phyloP scores from a whole-genome alignment of 2,113 vertebrate species.

The Indicator maculatus region DNA sequence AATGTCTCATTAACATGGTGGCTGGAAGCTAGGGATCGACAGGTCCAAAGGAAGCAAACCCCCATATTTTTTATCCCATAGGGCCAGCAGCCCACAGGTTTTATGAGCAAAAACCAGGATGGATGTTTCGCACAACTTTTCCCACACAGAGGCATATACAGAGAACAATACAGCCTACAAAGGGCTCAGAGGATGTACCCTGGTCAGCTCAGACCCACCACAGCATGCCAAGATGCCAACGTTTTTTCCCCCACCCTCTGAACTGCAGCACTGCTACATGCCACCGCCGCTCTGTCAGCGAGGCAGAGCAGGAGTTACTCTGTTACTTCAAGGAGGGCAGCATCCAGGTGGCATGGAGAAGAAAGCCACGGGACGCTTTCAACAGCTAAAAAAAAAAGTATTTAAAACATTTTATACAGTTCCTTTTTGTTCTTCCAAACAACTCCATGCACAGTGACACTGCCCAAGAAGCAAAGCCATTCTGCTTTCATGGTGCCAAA shows the following conservation, averaged over 20 bases:
- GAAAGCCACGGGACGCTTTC: not conserved
- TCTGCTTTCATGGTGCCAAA: not conserved
- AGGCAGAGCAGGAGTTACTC: not conserved
- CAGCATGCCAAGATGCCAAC: not conserved
- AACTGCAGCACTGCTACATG: too few relatives aligned
- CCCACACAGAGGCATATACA: not conserved
- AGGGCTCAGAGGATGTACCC: accelerated
- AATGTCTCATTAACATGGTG: accelerated
- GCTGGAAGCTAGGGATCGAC: too few relatives aligned
- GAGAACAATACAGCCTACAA: not conserved
- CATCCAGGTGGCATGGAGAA: not conserved
- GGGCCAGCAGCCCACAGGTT: not conserved
- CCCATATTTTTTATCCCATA: not conserved
- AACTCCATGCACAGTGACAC: not conserved
- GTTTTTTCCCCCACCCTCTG: too few relatives aligned
- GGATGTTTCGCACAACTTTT: accelerated
- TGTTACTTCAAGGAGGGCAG: not conserved
- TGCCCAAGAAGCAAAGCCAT: not conserved
- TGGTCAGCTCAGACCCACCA: not conserved
- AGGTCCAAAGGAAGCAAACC: not conserved
- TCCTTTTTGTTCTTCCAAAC: not conserved
- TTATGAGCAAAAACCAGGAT: not conserved
- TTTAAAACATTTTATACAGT: not conserved
- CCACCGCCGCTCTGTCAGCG: not conserved
- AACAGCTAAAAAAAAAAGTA: not conserved